Evolutionary conservation across 2,888 invertebrate genomes (phyloP).

Genomic region (Sarcophaga caerulescens): DNA sequence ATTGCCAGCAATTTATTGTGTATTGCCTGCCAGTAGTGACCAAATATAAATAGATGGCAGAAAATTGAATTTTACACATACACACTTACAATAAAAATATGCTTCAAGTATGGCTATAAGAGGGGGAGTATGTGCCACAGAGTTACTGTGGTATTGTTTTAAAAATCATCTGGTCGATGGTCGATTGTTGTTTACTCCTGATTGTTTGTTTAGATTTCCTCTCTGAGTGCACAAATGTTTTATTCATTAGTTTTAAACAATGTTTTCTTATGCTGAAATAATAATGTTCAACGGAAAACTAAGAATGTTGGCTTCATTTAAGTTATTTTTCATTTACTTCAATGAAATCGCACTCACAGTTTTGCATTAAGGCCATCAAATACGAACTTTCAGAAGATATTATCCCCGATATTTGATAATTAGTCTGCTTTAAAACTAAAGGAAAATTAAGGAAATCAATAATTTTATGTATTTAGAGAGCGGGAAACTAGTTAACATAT

Average conservation of each 20-base stretch:
- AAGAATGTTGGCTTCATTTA: conserved; percentile 47
- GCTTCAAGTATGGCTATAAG: not conserved
- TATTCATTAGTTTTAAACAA: conserved; percentile 67
- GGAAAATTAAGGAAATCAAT: no score
- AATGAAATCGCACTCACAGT: no score
- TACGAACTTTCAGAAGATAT: no score
- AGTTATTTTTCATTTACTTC: conserved; percentile 1
- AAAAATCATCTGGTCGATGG: no score
- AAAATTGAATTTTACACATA: conserved; percentile 53
- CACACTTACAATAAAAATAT: conserved; percentile 49
- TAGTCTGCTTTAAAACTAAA: no score
- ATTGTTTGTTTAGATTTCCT: conserved; percentile 39
- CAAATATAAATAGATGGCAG: conserved; percentile 62
- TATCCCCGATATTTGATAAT: no score
- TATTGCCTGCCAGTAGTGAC: conserved; percentile 52
- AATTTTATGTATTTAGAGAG: no score
- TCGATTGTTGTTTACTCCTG: no score
- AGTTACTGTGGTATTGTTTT: no score
- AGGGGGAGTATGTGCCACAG: not conserved
- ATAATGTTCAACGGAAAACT: conserved; percentile 36
- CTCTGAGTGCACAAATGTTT: conserved; percentile 57
- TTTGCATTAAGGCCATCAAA: no score
- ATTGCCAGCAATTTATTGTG: not conserved
- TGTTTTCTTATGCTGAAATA: conserved; percentile 49
- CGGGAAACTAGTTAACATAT: no score